Conservation (phyloP, 2,113 vertebrate genomes). For the Cinclus cinclus region DNA sequence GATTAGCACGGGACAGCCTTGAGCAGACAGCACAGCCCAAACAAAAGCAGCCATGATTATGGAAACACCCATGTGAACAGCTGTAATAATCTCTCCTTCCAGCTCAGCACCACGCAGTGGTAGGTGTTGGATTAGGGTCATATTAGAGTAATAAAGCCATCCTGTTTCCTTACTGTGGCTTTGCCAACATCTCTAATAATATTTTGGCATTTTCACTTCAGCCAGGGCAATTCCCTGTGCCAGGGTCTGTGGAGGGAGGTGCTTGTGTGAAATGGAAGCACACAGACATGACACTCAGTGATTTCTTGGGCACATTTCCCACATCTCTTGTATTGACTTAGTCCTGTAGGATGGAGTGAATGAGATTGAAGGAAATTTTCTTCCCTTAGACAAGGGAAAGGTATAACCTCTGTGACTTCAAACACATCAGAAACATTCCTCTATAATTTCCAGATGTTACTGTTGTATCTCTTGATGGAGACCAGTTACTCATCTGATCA, state of each 20-base stretch:
- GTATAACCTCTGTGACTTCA: background rate
- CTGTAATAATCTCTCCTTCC: background rate
- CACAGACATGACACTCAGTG: fast-evolving
- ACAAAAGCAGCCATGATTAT: fast-evolving
- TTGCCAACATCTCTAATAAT: fast-evolving
- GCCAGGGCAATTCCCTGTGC: fast-evolving
- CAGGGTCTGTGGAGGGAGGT: background rate
- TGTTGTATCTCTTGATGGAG: background rate
- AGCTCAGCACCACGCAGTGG: fast-evolving
- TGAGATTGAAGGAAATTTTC: background rate
- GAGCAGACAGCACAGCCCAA: background rate
- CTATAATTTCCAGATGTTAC: background rate
- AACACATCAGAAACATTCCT: background rate
- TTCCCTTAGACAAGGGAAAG: background rate
- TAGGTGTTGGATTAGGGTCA: background rate
- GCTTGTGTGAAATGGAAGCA: background rate
- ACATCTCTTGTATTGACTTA: background rate
- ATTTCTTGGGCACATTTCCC: background rate
- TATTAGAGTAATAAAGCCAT: background rate
- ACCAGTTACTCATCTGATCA: background rate
- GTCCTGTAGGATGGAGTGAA: fast-evolving
- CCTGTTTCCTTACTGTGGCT: background rate
- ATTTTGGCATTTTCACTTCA: background rate
- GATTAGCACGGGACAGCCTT: background rate
- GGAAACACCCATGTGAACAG: background rate